Conservation (phyloP, 2,113 vertebrate species). For the Saccopteryx bilineata region DNA sequence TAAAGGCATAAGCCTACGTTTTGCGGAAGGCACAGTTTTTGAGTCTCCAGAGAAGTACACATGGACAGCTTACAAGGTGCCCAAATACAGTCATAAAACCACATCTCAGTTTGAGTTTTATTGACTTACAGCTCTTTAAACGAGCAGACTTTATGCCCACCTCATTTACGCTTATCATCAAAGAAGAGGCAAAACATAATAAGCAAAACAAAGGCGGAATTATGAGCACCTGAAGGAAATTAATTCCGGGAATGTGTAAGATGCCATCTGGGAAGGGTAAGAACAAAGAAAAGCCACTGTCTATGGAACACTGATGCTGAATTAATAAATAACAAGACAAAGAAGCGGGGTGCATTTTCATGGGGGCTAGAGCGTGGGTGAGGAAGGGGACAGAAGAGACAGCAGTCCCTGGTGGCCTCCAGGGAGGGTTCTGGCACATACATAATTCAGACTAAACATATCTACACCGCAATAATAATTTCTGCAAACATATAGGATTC, state of each 20-base stretch:
- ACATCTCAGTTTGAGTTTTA: slow-evolving; percentile 9
- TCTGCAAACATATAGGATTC: background rate
- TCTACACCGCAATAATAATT: background rate
- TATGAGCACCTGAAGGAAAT: background rate
- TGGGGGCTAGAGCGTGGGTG: too few species aligned
- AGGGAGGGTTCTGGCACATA: background rate
- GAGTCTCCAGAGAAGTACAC: background rate
- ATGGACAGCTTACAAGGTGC: background rate
- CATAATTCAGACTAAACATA: background rate
- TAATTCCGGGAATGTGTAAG: background rate
- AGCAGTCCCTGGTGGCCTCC: background rate
- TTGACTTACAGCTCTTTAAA: background rate
- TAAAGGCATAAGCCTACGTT: background rate
- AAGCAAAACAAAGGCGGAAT: background rate
- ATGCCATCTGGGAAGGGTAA: background rate
- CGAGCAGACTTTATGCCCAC: background rate
- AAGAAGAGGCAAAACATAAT: background rate
- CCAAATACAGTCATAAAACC: slow-evolving; percentile 36
- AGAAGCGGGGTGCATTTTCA: background rate
- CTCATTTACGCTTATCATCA: background rate
- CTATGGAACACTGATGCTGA: background rate
- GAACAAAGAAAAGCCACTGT: background rate
- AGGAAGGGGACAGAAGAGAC: background rate
- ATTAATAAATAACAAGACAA: background rate
- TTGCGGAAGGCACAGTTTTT: background rate